A percentile compares a stretch with the other conserved stretches of the same genome.
Conservation (phyloP, 2,888 invertebrate genomes). For the Nysson spinosus region DNA sequence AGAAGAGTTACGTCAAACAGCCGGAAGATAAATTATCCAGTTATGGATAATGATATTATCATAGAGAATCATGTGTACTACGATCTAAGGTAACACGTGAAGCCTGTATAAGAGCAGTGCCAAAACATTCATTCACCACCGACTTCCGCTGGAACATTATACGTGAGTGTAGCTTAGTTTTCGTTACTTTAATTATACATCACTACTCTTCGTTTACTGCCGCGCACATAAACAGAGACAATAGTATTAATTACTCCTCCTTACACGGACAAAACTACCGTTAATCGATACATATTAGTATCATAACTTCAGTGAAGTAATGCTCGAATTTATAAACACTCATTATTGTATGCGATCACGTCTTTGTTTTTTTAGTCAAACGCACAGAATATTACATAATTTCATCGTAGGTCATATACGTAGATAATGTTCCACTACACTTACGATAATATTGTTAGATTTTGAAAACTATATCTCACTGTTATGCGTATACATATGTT, state of each 20-base stretch:
- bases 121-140: constrained; percentile 20
- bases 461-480: constrained; percentile 48
- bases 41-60: constrained; percentile 6
- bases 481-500: constrained; percentile 46
- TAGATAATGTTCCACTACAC: constrained; percentile 20
- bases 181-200: not conserved
- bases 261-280: too few species aligned
- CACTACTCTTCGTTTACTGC: constrained; percentile 26
- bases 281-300: too few species aligned
- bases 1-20: constrained; percentile 68
- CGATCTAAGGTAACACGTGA: constrained; percentile 20
- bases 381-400: not conserved
- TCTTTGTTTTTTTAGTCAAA: too few species aligned
- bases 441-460: constrained; percentile 44
- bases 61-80: constrained; percentile 15
- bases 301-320: too few species aligned
- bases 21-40: constrained; percentile 54
- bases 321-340: too few species aligned
- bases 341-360: too few species aligned
- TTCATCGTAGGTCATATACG: not conserved
- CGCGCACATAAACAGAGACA: constrained; percentile 6
- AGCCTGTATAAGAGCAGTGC: constrained; percentile 33
- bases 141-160: constrained; percentile 4
- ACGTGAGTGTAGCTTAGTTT: constrained; percentile 1
- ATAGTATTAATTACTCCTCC: too few species aligned